Evolutionary conservation across 2,888 invertebrate species (phyloP).

Genomic region (Oscheius sp.): DNA sequence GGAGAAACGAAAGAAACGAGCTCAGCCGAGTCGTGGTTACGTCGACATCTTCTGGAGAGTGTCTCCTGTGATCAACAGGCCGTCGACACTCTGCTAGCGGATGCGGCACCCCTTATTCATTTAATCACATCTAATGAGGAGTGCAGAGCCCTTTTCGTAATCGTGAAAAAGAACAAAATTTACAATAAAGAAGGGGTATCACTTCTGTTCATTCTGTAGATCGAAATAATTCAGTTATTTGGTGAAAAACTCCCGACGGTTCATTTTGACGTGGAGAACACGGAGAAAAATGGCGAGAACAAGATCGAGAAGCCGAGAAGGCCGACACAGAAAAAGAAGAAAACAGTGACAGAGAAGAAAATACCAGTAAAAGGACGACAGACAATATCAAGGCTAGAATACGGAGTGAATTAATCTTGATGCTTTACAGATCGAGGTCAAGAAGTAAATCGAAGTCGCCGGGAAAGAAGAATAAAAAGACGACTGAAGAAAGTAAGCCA

Average conservation of each 20-base stretch:
- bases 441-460: conserved; percentile 4
- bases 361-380: not conserved
- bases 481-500: not conserved
- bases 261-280: conserved; percentile 23
- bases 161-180: conserved; percentile 7
- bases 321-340: not conserved
- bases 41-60: conserved; percentile 4
- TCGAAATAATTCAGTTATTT: not conserved
- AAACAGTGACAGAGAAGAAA: not conserved
- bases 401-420: too few species aligned
- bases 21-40: conserved; percentile 20
- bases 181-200: not conserved
- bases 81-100: conserved; percentile 10
- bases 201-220: not conserved
- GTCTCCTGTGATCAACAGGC: conserved; percentile 23
- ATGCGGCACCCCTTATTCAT: conserved; percentile 8
- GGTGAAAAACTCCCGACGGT: conserved; percentile 11
- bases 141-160: conserved; percentile 10
- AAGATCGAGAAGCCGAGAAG: not conserved
- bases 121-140: conserved; percentile 15
- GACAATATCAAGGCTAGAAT: not conserved
- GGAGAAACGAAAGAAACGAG: not conserved
- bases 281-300: not conserved
- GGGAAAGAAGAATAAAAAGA: not conserved
- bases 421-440: not conserved